phyloP scores from a whole-genome alignment of 2,113 vertebrate species.

The Himantopus leucocephalus region DNA sequence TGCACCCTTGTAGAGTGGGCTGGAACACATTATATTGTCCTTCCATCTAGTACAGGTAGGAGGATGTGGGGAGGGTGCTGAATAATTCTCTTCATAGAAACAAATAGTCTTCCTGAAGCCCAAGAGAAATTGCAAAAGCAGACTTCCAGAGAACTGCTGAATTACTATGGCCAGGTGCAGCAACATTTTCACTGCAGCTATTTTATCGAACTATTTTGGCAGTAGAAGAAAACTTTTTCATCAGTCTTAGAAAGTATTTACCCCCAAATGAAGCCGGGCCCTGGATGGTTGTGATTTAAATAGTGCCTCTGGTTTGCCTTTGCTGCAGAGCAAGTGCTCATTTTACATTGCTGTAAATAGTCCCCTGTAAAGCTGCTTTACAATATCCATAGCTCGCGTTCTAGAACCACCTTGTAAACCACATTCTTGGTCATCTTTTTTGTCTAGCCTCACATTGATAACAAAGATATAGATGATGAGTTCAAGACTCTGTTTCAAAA shows the following conservation, averaged over 20 bases:
- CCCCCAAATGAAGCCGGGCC: neutral
- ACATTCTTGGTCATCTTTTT: neutral
- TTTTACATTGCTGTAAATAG: neutral
- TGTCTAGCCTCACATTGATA: slow-evolving; percentile 75
- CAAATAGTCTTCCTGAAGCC: neutral
- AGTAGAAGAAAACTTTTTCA: neutral
- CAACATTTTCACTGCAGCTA: neutral
- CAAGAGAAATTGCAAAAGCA: neutral
- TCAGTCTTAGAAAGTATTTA: neutral
- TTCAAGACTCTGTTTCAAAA: slow-evolving; percentile 81
- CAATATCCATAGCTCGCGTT: neutral
- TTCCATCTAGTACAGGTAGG: neutral
- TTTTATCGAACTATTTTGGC: neutral
- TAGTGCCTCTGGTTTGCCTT: neutral
- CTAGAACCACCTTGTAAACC: neutral
- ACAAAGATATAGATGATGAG: slow-evolving; percentile 66
- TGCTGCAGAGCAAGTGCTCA: neutral
- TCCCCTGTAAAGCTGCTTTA: neutral
- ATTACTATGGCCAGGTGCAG: neutral
- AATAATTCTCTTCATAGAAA: neutral
- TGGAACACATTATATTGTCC: neutral
- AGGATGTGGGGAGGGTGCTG: neutral
- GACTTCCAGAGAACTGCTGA: neutral
- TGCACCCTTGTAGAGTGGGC: neutral
- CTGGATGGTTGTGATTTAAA: neutral